Evolutionary conservation across 2,888 invertebrate species (phyloP).

Genomic region (Tricholauxania praeusta): DNA sequence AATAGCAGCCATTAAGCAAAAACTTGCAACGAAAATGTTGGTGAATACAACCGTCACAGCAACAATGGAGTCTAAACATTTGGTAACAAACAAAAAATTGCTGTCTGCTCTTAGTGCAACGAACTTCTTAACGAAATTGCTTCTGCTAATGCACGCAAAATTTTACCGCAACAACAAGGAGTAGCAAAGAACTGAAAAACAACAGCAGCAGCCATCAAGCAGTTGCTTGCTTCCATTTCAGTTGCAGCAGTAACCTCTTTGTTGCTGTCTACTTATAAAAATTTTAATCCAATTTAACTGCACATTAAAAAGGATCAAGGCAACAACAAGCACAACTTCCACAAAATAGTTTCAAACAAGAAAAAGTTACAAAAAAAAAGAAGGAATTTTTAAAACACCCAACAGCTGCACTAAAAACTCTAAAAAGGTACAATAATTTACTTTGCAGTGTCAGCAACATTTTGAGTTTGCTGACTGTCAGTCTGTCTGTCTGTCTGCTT

Average conservation of each 20-base stretch:
- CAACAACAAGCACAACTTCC: background rate
- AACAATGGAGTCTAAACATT: no score
- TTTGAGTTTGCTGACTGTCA: background rate
- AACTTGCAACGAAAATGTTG: no score
- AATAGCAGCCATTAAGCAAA: no score
- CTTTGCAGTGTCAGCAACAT: slow-evolving; percentile 14
- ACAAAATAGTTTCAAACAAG: background rate
- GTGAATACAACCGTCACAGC: no score
- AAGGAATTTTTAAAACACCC: background rate
- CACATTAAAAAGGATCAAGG: slow-evolving; percentile 1
- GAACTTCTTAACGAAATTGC: no score
- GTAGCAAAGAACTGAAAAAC: background rate
- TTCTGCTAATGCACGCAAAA: no score
- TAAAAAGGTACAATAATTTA: slow-evolving; percentile 4
- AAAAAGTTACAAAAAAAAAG: background rate
- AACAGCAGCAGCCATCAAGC: slow-evolving; percentile 17
- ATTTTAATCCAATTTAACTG: slow-evolving; percentile 28
- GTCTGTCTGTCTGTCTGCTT: background rate
- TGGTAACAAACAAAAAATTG: no score
- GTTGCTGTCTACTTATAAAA: slow-evolving; percentile 18
- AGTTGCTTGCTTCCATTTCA: background rate
- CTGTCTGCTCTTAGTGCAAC: no score
- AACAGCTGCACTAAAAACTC: slow-evolving; percentile 9
- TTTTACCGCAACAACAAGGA: background rate
- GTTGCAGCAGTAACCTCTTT: background rate